phyloP scores from a whole-genome alignment of 1,140 invertebrate genomes.

The Lepidurus apus region DNA sequence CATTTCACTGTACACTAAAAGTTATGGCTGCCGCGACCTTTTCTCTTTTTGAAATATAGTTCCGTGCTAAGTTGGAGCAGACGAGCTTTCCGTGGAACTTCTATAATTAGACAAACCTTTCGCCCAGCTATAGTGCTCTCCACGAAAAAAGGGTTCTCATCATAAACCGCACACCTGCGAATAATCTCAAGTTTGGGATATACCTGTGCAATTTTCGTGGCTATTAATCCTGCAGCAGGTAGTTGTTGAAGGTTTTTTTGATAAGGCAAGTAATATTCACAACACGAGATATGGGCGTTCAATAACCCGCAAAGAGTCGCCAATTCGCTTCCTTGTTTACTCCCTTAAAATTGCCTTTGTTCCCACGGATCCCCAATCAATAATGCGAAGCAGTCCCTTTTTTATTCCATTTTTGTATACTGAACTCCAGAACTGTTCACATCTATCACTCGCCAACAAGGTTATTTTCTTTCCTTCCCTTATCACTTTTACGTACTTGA shows the following conservation, averaged over 20 bases:
- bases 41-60: too few species aligned
- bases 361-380: background rate
- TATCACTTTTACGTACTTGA: too few species aligned
- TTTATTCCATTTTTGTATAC: too few species aligned
- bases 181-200: background rate
- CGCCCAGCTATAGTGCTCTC: background rate
- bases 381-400: background rate
- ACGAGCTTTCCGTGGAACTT: background rate
- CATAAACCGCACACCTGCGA: background rate
- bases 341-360: slow-evolving; percentile 15
- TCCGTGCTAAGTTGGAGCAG: too few species aligned
- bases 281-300: background rate
- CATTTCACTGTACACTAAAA: background rate
- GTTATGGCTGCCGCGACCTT: too few species aligned
- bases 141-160: background rate
- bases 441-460: too few species aligned
- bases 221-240: background rate
- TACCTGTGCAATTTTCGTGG: background rate
- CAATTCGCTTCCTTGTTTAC: slow-evolving; percentile 2
- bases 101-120: background rate
- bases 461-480: too few species aligned
- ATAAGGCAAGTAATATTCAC: background rate
- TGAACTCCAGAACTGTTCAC: too few species aligned
- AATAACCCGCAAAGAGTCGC: background rate
- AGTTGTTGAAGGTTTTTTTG: background rate